phyloP scores from a whole-genome alignment of 1,140 invertebrate species.

The Heliconius congener region DNA sequence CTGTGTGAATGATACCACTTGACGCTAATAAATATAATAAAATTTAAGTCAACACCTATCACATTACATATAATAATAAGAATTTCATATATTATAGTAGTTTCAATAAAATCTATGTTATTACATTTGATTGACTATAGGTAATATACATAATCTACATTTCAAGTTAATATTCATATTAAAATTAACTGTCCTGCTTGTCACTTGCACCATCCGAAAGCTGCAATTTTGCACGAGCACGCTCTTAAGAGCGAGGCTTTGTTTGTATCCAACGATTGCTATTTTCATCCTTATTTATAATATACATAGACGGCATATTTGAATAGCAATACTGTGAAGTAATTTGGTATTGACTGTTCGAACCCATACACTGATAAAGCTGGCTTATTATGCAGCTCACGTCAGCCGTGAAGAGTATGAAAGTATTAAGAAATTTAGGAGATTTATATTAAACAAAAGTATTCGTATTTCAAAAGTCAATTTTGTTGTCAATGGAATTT shows the following conservation, averaged over 20 bases:
- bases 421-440: slow-evolving; percentile 4
- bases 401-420: slow-evolving; percentile 5
- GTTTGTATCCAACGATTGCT: slow-evolving; percentile 38
- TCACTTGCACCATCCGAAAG: slow-evolving; percentile 39
- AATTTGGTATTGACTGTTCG: slow-evolving; percentile 44
- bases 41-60: too few relatives aligned
- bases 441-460: background rate
- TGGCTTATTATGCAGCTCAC: slow-evolving; percentile 27
- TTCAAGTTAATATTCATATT: background rate
- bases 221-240: slow-evolving; percentile 48
- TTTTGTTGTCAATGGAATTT: background rate
- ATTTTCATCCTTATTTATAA: slow-evolving; percentile 32
- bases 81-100: too few relatives aligned
- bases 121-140: background rate
- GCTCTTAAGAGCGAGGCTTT: slow-evolving; percentile 49
- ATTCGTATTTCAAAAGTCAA: background rate
- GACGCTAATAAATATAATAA: too few relatives aligned
- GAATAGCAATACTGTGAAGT: slow-evolving; percentile 21
- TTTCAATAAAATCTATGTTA: background rate
- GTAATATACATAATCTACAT: background rate
- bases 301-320: background rate
- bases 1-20: too few relatives aligned
- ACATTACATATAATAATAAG: too few relatives aligned
- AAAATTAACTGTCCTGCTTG: slow-evolving; percentile 8
- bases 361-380: slow-evolving; percentile 34